Base-by-base conservation (phyloP, 35 echinoderm and acorn worm genomes). In the Diadema setosum region DNA sequence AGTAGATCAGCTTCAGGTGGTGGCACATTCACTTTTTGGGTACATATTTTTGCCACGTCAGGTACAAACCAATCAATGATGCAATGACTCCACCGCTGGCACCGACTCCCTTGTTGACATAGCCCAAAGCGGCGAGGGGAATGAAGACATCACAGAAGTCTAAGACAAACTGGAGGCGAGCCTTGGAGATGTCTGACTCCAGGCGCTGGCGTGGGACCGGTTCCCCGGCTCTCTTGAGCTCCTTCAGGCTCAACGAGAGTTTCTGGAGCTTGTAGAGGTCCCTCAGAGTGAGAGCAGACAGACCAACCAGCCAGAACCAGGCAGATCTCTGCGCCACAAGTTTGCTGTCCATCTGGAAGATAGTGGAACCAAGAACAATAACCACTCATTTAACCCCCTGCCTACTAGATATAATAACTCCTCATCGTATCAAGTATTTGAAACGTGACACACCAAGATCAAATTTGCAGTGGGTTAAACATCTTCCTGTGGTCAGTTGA, bases 181-280 rank as follows among this genome's bases (percentile, higher is more conserved):
- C 81, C 73, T 90, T 93, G 2, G 40, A 31, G 8, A 87, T 70
- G 11, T 97, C 87, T 0, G 43, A 74, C 44, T 83, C 34, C 8
- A 92, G 85, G 0, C 65, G 46, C 11, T 44, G 76, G 5, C 61
- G 36, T 23, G 74, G 87, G 1, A 69, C 82, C 1, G 73, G 70
- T 32, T 90, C 83, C 20, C 91, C 87, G 1, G 73, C 83, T 46
- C 60, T 46, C 57, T 93, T 93, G 3, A 93, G 60, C 27, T 85
- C 87, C 80, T 93, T 85, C 0, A 83, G 55, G 16, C 83, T 82
- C 17, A 63, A 48, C 1, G 85, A 12, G 15, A 97, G 70, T 44
- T 86, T 55, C 75, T 90, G 87, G 6, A 97, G 75, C 80, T 97
- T 90, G 59, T 84, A 84, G 1, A 97, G 75, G 65, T 97, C 95